Percentiles rank a stretch among this genome's conserved stretches.
Evolutionary conservation across 2,888 invertebrate genomes (phyloP).

Genomic region (Cephus pulcher): DNA sequence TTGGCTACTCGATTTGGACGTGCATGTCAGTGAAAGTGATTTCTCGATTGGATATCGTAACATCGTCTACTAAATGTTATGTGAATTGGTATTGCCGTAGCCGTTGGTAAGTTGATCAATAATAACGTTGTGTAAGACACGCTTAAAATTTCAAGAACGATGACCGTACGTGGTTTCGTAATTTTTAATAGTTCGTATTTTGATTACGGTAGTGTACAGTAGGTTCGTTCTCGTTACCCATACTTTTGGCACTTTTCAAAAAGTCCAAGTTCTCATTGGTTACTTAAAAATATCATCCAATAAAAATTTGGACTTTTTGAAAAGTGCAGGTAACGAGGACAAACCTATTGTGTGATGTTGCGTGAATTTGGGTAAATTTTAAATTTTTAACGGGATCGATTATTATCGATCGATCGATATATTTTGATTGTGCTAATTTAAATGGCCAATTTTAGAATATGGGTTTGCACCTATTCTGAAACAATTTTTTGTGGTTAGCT

Average conservation of each 20-base stretch:
- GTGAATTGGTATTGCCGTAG: background rate
- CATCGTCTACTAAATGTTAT: background rate
- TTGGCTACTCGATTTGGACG: background rate
- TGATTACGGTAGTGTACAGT: background rate
- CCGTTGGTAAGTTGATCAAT: background rate
- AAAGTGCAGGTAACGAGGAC: no score
- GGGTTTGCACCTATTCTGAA: no score
- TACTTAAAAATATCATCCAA: no score
- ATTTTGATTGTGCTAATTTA: background rate
- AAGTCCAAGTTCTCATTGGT: no score
- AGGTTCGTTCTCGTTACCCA: no score
- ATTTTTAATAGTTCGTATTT: background rate
- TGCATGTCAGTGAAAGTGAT: background rate
- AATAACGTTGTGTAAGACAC: background rate
- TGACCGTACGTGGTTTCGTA: background rate
- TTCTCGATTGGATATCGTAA: background rate
- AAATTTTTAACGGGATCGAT: background rate
- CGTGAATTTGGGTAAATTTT: background rate
- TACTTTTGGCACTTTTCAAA: no score
- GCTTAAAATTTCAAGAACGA: background rate
- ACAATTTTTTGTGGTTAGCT: no score
- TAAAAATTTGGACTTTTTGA: no score
- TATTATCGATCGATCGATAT: background rate
- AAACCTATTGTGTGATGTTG: background rate
- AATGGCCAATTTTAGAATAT: background rate